These are phyloP conservation scores for Opisthocomus hoazin DNA, from an alignment of 2,113 vertebrate genomes.

Conservation along the genomic window DNA sequence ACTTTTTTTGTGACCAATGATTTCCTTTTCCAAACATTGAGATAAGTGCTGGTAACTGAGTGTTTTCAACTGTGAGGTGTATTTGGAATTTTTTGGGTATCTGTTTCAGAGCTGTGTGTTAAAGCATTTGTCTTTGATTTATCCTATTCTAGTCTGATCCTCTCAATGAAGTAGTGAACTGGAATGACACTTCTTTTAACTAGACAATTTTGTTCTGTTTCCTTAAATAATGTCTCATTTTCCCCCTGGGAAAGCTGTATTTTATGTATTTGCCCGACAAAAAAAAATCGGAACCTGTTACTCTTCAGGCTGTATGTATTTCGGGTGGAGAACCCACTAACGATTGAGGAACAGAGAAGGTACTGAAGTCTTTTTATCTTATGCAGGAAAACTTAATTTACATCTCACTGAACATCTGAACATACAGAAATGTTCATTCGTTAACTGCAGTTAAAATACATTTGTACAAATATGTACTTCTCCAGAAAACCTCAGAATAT, in stretches of 20 bases:
- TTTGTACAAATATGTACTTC: fast-evolving
- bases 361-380: not conserved
- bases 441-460: not conserved
- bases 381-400: not conserved
- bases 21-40: constrained; percentile 39
- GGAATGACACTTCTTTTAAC: not conserved
- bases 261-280: not conserved
- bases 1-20: constrained; percentile 6
- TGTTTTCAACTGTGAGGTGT: not conserved
- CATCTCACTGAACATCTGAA: not conserved
- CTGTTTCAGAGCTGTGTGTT: not conserved
- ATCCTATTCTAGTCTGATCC: not conserved
- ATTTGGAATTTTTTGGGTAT: not conserved
- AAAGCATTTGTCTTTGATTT: not conserved
- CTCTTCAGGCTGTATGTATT: not conserved
- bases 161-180: not conserved
- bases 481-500: not conserved
- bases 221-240: not conserved
- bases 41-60: not conserved
- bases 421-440: not conserved
- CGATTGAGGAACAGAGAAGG: not conserved
- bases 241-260: not conserved
- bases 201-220: not conserved
- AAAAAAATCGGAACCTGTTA: not conserved
- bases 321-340: not conserved